A percentile compares a stretch with the other conserved stretches of the same genome.
phyloP scores from a whole-genome alignment of 2,113 vertebrate species.

The Nycticebus coucang region DNA sequence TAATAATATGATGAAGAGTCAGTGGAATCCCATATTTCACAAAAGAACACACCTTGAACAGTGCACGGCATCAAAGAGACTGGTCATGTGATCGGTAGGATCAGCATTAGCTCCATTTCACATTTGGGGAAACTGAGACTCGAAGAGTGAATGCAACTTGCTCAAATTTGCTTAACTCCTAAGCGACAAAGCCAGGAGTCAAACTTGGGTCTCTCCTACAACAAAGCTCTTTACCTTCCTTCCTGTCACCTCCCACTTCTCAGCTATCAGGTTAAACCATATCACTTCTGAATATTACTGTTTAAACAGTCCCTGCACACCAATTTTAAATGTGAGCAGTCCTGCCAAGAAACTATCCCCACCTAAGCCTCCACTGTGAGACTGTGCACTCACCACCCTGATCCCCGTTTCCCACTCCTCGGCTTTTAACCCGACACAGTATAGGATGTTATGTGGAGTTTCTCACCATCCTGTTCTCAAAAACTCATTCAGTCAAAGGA shows the following conservation, averaged over 20 bases:
- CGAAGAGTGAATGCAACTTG: neutral
- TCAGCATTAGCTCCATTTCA: neutral
- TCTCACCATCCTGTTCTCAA: neutral
- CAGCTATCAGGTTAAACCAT: neutral
- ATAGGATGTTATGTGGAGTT: rapidly evolving
- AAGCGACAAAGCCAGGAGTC: neutral
- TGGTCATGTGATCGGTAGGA: no score
- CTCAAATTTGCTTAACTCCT: no score
- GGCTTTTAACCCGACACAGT: neutral
- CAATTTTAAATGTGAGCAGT: neutral
- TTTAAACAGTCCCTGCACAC: neutral
- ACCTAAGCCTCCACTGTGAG: neutral
- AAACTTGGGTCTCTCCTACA: neutral
- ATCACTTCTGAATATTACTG: neutral
- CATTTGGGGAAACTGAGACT: neutral
- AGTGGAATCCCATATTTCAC: neutral
- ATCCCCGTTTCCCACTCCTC: neutral
- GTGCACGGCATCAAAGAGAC: rapidly evolving
- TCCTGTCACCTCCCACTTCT: neutral
- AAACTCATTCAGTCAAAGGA: neutral
- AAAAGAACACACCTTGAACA: neutral
- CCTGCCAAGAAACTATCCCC: neutral
- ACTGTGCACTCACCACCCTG: neutral
- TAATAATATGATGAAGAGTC: neutral
- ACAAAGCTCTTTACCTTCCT: neutral